These are phyloP conservation scores for Galeopterus variegatus DNA, from an alignment of 2,113 vertebrate genomes.

Conservation along the genomic window DNA sequence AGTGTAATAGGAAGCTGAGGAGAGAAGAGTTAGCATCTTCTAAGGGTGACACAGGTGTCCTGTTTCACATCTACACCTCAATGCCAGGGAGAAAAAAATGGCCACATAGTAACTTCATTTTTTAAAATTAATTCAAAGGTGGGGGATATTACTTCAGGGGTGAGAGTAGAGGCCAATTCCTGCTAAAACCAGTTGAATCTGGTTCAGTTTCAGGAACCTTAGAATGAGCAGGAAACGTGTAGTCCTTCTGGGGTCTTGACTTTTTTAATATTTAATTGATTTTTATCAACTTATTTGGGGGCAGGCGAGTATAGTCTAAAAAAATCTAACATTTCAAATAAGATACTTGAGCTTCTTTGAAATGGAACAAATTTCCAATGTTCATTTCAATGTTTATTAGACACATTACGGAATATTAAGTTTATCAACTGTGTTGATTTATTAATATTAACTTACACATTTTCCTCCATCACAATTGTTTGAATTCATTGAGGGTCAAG, in stretches of 20 bases:
- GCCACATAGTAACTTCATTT: background rate
- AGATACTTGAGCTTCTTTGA: background rate
- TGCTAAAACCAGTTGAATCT: background rate
- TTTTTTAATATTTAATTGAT: background rate
- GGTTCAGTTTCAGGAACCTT: background rate
- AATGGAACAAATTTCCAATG: background rate
- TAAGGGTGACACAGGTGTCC: background rate
- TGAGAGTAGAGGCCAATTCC: background rate
- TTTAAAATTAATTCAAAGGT: background rate
- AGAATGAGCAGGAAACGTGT: background rate
- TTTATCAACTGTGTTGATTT: background rate
- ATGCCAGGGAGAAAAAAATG: background rate
- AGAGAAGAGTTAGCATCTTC: background rate
- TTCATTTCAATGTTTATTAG: slow-evolving; percentile 13
- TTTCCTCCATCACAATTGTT: background rate
- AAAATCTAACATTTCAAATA: background rate
- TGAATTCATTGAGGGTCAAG: background rate
- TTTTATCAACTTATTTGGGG: background rate
- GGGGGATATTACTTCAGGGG: background rate
- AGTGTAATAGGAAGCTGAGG: background rate
- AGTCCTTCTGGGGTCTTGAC: background rate
- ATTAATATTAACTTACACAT: background rate
- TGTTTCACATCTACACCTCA: background rate
- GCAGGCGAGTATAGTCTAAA: background rate
- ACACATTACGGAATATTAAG: background rate